Conservation (phyloP, 2,113 vertebrate genomes). For the Vulpes ferrilata region DNA sequence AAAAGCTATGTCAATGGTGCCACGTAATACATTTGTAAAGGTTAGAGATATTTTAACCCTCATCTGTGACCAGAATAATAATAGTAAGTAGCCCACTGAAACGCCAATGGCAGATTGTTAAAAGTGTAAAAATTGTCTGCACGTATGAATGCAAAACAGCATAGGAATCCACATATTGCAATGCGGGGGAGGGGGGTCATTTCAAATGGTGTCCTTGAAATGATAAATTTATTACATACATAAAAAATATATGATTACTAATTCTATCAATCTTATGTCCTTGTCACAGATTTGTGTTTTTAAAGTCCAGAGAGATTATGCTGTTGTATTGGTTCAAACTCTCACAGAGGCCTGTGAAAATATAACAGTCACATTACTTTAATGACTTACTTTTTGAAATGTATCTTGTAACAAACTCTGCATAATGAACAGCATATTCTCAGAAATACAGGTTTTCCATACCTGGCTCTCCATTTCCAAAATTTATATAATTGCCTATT, state of each 20-base stretch:
- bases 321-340: slow-evolving; percentile 84
- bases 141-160: slow-evolving; percentile 85
- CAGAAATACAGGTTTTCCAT: slow-evolving; percentile 73
- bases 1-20: slow-evolving; percentile 86
- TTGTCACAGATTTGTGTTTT: slow-evolving; percentile 83
- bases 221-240: slow-evolving; percentile 86
- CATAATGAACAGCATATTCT: slow-evolving; percentile 84
- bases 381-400: slow-evolving; percentile 86
- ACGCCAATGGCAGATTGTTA: slow-evolving; percentile 49
- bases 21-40: slow-evolving; percentile 89
- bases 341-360: slow-evolving; percentile 83
- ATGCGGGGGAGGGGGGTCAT: slow-evolving; percentile 77
- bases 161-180: slow-evolving; percentile 73
- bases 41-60: slow-evolving; percentile 89
- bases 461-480: slow-evolving; percentile 77
- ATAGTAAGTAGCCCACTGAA: slow-evolving; percentile 83
- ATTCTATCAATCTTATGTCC: slow-evolving; percentile 84
- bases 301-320: slow-evolving; percentile 86
- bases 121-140: slow-evolving; percentile 77
- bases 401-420: slow-evolving; percentile 73
- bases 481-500: slow-evolving; percentile 56
- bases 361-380: slow-evolving; percentile 81
- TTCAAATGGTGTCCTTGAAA: slow-evolving; percentile 88
- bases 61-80: slow-evolving; percentile 88
- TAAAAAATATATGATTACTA: slow-evolving; percentile 85